Evolutionary conservation across 2,113 vertebrate genomes (phyloP).

Genomic region (Alouatta palliata): DNA sequence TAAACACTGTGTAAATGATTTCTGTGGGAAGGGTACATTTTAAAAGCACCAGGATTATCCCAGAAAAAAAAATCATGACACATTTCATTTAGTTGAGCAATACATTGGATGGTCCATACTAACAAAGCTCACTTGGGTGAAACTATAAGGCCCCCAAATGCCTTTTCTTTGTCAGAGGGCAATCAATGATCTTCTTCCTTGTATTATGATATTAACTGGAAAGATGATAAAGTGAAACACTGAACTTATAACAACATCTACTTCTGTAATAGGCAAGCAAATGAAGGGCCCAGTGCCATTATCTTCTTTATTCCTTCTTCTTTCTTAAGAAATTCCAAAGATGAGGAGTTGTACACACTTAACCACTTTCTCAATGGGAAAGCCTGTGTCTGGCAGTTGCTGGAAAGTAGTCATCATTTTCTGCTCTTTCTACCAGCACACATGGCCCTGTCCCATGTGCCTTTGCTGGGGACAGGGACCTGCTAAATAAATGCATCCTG

Average conservation of each 20-base stretch:
- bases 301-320: neutral
- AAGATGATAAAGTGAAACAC: slow-evolving; percentile 12
- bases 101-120: neutral
- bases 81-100: slow-evolving; percentile 34
- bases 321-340: slow-evolving; percentile 83
- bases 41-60: neutral
- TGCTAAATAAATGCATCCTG: neutral
- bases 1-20: slow-evolving; percentile 27
- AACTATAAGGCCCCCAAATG: slow-evolving; percentile 29
- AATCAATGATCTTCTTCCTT: slow-evolving; percentile 41
- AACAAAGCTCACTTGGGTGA: neutral
- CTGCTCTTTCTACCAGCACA: neutral
- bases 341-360: slow-evolving; percentile 79
- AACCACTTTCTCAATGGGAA: slow-evolving; percentile 79
- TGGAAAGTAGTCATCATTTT: slow-evolving; percentile 78
- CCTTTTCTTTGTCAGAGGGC: slow-evolving; percentile 41
- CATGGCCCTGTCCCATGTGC: neutral
- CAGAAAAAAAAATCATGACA: neutral
- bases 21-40: neutral
- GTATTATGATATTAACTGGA: neutral
- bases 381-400: slow-evolving; percentile 74
- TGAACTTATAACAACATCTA: slow-evolving; percentile 61
- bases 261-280: slow-evolving; percentile 66
- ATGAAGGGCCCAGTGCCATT: slow-evolving; percentile 81
- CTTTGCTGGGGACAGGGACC: neutral